Evolutionary conservation across 1,140 invertebrate genomes (phyloP).

Genomic region (Heliconius hewitsoni): DNA sequence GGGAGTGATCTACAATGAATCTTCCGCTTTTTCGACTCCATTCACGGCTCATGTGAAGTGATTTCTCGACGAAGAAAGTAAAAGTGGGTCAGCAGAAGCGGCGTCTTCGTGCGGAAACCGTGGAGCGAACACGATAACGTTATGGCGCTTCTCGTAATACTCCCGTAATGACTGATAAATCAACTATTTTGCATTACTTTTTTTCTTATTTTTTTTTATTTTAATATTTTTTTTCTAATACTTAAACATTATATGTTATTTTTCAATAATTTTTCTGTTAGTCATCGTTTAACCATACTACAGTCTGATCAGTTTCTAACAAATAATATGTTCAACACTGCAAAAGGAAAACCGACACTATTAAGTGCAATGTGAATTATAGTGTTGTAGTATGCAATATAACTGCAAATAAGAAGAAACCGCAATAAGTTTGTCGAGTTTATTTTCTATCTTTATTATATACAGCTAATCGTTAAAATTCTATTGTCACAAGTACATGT

Average conservation of each 20-base stretch:
- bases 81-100: conserved; percentile 65
- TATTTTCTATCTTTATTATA: conserved; percentile 1
- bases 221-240: background rate
- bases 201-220: background rate
- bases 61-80: conserved; percentile 74
- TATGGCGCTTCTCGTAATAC: conserved; percentile 45
- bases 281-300: background rate
- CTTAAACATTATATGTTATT: background rate
- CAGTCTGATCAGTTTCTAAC: background rate
- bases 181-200: background rate
- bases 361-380: conserved; percentile 3
- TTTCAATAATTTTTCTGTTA: background rate
- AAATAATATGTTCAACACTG: background rate
- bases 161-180: conserved; percentile 33
- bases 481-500: background rate
- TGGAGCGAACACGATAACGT: conserved; percentile 40
- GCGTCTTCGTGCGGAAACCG: conserved; percentile 54
- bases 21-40: conserved; percentile 69
- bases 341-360: background rate
- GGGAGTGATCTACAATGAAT: conserved; percentile 64
- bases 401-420: background rate
- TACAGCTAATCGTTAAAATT: background rate
- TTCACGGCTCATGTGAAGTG: conserved; percentile 69
- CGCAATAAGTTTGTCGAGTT: background rate
- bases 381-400: background rate